Evolutionary conservation across 2,113 vertebrate species (phyloP).

Genomic region (Mesocricetus auratus): DNA sequence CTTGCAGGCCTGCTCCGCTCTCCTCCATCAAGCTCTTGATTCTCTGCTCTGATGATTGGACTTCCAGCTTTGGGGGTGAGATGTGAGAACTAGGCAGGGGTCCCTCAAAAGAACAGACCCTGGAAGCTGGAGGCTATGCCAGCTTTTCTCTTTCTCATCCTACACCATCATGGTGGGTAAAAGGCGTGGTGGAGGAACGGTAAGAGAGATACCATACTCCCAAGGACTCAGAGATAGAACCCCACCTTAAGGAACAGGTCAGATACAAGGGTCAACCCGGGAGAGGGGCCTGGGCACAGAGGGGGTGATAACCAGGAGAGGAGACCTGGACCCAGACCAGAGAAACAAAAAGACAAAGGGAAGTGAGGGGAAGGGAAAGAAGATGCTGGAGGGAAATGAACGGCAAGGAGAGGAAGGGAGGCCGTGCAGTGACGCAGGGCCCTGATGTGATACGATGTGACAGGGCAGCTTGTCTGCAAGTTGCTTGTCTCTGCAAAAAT

Average conservation of each 20-base stretch:
- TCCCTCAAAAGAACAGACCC: background rate
- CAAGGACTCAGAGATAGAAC: background rate
- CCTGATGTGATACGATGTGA: conserved; percentile 71
- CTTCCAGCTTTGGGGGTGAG: background rate
- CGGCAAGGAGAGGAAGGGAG: background rate
- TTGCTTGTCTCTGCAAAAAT: conserved; percentile 82
- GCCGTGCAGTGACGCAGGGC: background rate
- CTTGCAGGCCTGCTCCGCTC: background rate
- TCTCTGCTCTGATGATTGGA: background rate
- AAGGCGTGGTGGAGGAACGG: background rate
- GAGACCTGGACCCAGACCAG: background rate
- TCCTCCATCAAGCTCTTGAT: background rate
- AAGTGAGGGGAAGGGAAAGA: background rate
- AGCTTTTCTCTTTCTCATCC: background rate
- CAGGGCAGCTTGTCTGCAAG: conserved; percentile 75
- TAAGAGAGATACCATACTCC: background rate
- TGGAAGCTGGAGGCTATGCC: background rate
- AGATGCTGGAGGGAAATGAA: background rate
- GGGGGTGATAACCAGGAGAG: background rate
- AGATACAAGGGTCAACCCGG: background rate
- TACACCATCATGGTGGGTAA: background rate
- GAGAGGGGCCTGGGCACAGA: background rate
- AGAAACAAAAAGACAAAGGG: conserved; percentile 31
- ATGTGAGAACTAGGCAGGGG: background rate
- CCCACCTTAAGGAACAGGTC: background rate